A percentile compares a stretch with the other conserved stretches of the same genome.
Conservation (phyloP, 2,113 vertebrate genomes). For the Nothobranchius kuhntae region DNA sequence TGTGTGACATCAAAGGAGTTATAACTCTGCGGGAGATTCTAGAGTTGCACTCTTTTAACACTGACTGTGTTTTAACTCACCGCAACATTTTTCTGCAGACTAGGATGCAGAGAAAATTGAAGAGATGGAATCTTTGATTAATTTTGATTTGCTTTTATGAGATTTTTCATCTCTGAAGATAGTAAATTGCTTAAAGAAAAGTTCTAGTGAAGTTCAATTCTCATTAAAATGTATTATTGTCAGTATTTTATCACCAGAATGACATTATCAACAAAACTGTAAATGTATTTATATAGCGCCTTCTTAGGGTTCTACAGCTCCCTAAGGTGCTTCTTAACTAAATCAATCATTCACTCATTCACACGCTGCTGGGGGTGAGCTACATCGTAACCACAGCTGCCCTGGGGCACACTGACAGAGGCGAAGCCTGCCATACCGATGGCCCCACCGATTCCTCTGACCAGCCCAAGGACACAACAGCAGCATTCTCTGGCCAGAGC, state of each 20-base stretch:
- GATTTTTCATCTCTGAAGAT: conserved; percentile 15
- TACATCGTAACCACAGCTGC: no score
- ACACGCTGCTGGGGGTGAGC: no score
- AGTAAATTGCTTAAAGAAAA: conserved; percentile 18
- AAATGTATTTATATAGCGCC: no score
- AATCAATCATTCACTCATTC: no score
- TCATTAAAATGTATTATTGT: neutral
- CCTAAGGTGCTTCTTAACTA: no score
- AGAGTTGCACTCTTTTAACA: conserved; percentile 29
- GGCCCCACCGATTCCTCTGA: no score
- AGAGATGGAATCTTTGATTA: neutral
- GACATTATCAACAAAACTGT: neutral
- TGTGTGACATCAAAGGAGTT: conserved; percentile 40
- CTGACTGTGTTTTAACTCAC: conserved; percentile 38
- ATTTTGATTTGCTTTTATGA: conserved; percentile 24
- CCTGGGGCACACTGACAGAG: no score
- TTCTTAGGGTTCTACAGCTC: no score
- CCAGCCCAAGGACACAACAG: no score
- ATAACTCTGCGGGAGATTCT: conserved; percentile 35
- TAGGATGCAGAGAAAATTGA: conserved; percentile 33
- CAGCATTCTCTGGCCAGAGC: no score
- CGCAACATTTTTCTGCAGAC: conserved; percentile 14
- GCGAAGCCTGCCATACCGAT: no score
- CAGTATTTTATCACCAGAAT: conserved; percentile 4
- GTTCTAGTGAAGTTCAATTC: neutral